phyloP scores from a whole-genome alignment of 1,140 invertebrate genomes.

The Orchesella cincta region DNA sequence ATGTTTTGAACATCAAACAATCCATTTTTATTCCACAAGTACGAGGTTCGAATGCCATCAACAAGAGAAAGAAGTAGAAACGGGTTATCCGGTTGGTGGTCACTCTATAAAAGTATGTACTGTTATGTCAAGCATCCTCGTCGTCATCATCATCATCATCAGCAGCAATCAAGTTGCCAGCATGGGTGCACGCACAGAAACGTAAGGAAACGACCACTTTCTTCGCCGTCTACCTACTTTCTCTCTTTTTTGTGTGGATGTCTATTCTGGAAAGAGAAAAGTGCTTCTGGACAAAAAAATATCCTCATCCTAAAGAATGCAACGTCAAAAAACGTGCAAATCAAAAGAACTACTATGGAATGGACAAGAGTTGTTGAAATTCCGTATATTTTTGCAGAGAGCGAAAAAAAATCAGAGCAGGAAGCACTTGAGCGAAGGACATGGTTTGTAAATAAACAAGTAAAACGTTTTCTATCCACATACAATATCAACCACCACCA shows the following conservation, averaged over 20 bases:
- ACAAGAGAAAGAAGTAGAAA: too few relatives aligned
- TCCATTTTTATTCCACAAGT: too few relatives aligned
- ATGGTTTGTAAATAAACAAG: not conserved
- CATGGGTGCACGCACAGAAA: too few relatives aligned
- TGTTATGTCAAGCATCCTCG: too few relatives aligned
- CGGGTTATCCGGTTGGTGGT: too few relatives aligned
- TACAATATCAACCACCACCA: too few relatives aligned
- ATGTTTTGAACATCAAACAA: too few relatives aligned
- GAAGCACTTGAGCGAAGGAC: not conserved
- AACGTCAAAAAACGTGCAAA: not conserved
- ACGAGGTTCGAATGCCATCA: too few relatives aligned
- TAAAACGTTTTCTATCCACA: too few relatives aligned
- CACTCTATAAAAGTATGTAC: too few relatives aligned
- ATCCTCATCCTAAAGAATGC: not conserved
- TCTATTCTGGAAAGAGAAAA: too few relatives aligned
- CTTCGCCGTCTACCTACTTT: not conserved
- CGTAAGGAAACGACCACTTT: not conserved
- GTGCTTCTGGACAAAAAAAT: not conserved
- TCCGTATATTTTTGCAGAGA: not conserved
- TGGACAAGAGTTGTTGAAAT: not conserved
- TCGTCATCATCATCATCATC: too few relatives aligned
- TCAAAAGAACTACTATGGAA: not conserved
- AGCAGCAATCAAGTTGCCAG: not conserved
- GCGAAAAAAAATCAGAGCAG: not conserved
- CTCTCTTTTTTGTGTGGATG: not conserved